Evolutionary conservation across 2,797 vertebrate species (phyloP), one percentile per base, ranked within the genome.

Genomic region (Peromyscus melanophrys): DNA sequence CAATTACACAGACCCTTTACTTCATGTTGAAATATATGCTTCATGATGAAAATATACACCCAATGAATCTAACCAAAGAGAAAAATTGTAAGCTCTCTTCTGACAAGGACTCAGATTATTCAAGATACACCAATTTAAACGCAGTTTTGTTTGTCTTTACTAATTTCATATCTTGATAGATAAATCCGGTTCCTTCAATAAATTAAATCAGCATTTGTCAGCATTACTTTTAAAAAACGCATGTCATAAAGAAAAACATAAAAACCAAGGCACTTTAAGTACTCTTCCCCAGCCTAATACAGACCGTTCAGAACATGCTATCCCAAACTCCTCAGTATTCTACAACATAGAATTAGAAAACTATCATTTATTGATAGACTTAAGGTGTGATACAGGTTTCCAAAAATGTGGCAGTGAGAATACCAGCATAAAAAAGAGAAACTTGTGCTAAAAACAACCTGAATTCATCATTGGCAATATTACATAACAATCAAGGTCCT

Each of bases 281-380:
- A 89, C 78, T 97, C 90, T 95, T 90, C 94, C 94, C 95, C 37
- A 4, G 92, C 90, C 96, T 67, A 90, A 92, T 89, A 96, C 90
- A 98, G 90, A 98, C 95, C 97, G 61, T 11, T 97, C 63, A 98
- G 92, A 98, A 95, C 97, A 97, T 98, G 97, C 98, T 98, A 98
- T 96, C 98, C 97, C 98, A 98, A 98, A 98, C 97, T 98, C 98
- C 97, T 98, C 85, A 98, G 95, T 97, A 98, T 97, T 98, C 98
- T 99, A 98, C 98, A 98, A 98, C 99, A 99, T 98, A 98, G 97
- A 98, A 99, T 99, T 99, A 99, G 99, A 99, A 99, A 99, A 99
- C 99, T 99, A 99, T 99, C 98, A 99, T 99, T 99, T 99, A 99
- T 99, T 99, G 99, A 99, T 99, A 99, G 99, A 99, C 99, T 99